These are phyloP conservation scores for Ricordea florida DNA, from an alignment of 92 coral and sea anemone genomes.

Conservation along the genomic window DNA sequence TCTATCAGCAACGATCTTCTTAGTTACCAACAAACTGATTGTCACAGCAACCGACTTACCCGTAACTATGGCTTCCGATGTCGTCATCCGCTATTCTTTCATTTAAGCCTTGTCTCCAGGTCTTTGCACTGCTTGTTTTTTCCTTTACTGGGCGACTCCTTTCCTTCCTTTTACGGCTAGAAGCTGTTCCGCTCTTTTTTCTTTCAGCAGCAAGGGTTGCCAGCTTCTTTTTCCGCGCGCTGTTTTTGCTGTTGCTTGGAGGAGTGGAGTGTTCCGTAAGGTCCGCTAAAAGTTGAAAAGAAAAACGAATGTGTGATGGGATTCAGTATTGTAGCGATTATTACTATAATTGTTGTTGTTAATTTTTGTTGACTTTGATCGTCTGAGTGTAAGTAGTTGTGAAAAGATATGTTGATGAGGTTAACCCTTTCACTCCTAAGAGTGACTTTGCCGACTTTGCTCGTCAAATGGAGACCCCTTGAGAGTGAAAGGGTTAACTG, in stretches of 20 bases:
- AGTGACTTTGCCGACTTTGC: too few relatives aligned
- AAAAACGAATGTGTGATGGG: too few relatives aligned
- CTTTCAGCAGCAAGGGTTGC: constrained; percentile 90
- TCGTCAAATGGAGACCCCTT: too few relatives aligned
- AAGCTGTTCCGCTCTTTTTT: constrained; percentile 56
- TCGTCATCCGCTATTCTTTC: constrained; percentile 13
- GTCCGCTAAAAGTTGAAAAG: not conserved
- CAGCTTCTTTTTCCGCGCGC: constrained; percentile 75
- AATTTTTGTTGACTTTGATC: too few relatives aligned
- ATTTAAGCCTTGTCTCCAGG: constrained; percentile 38
- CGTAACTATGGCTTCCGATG: not conserved
- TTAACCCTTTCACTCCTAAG: too few relatives aligned
- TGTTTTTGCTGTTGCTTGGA: constrained; percentile 34
- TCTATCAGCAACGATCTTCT: too few relatives aligned
- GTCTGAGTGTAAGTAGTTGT: too few relatives aligned
- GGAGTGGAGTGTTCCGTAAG: constrained; percentile 1
- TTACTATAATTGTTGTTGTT: too few relatives aligned
- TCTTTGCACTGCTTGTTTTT: constrained; percentile 31
- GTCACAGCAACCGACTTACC: constrained; percentile 4
- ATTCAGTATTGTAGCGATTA: too few relatives aligned
- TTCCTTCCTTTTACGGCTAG: constrained; percentile 75
- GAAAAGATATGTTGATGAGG: too few relatives aligned
- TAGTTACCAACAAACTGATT: too few relatives aligned
- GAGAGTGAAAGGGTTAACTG: too few relatives aligned
- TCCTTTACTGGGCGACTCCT: constrained; percentile 20